These are phyloP conservation scores for Spatulosminthurus flaviceps DNA, from an alignment of 2,888 invertebrate species.

Conservation along the genomic window DNA sequence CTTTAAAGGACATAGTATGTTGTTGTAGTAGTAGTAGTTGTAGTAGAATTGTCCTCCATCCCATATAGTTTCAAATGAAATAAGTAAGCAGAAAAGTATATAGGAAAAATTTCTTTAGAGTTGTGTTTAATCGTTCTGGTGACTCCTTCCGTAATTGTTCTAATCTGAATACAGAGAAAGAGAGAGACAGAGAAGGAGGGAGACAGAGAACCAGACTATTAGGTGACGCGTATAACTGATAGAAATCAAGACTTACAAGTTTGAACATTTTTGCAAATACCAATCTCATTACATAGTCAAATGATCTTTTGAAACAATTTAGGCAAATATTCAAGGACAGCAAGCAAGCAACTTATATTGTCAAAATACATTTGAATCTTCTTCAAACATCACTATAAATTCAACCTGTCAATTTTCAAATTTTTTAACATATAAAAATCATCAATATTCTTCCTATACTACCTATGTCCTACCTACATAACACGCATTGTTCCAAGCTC, in stretches of 20 bases:
- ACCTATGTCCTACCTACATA: not conserved
- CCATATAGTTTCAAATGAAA: not conserved
- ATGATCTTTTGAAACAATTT: conserved; percentile 22
- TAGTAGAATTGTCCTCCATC: not conserved
- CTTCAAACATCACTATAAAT: conserved; percentile 13
- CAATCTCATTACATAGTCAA: conserved; percentile 33
- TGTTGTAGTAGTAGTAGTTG: too few relatives aligned
- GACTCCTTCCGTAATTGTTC: conserved; percentile 39
- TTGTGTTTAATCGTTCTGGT: conserved; percentile 29
- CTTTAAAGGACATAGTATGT: not conserved
- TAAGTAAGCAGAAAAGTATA: not conserved
- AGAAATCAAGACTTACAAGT: conserved; percentile 39
- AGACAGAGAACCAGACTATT: conserved; percentile 2
- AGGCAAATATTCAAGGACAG: conserved; percentile 35
- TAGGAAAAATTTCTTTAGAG: not conserved
- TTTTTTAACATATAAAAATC: conserved; percentile 10
- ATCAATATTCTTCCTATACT: conserved; percentile 9
- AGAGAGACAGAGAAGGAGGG: not conserved
- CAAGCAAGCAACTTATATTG: conserved; percentile 23
- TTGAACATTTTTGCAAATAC: conserved; percentile 35
- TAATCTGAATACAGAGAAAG: not conserved
- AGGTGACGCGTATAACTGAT: conserved; percentile 18
- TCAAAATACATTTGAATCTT: conserved; percentile 19
- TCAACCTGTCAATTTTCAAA: conserved; percentile 9
- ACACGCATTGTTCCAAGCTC: too few relatives aligned